Evolutionary conservation across 2,888 invertebrate species (phyloP).

Genomic region (Seladonia tumulorum): DNA sequence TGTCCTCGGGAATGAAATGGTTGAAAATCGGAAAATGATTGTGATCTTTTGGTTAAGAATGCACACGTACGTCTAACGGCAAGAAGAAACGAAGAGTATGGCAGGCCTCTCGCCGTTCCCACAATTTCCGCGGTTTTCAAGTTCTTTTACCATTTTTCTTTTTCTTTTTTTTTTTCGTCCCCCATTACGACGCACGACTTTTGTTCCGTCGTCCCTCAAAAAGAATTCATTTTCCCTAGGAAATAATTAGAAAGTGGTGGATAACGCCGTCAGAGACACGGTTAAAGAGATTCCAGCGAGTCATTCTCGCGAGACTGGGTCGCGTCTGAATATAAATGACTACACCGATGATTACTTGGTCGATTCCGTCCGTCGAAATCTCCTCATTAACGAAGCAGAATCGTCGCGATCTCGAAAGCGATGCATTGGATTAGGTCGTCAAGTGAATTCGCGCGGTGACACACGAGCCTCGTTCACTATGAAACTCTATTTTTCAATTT

Average conservation of each 20-base stretch:
- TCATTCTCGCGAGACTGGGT: constrained; percentile 16
- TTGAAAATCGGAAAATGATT: neutral
- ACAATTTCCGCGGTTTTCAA: neutral
- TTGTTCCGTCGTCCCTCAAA: neutral
- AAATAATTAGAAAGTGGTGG: constrained; percentile 17
- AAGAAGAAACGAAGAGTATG: neutral
- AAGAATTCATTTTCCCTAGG: neutral
- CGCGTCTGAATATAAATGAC: constrained; percentile 26
- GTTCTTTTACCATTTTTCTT: neutral
- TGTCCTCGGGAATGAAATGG: neutral
- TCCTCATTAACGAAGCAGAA: constrained; percentile 39
- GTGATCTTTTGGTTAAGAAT: neutral
- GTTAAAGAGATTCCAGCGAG: neutral
- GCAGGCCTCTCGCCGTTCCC: neutral
- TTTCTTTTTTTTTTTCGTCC: neutral
- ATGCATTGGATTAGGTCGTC: neutral
- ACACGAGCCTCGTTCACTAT: neutral
- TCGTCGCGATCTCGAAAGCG: constrained; percentile 25
- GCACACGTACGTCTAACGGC: neutral
- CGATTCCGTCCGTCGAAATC: constrained; percentile 29
- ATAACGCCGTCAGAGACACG: neutral
- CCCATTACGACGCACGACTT: neutral
- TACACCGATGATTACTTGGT: neutral
- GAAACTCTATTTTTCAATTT: neutral
- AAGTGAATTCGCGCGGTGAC: neutral